Evolutionary conservation across 2,797 vertebrate genomes (phyloP).

Genomic region (Rachycentron canadum): DNA sequence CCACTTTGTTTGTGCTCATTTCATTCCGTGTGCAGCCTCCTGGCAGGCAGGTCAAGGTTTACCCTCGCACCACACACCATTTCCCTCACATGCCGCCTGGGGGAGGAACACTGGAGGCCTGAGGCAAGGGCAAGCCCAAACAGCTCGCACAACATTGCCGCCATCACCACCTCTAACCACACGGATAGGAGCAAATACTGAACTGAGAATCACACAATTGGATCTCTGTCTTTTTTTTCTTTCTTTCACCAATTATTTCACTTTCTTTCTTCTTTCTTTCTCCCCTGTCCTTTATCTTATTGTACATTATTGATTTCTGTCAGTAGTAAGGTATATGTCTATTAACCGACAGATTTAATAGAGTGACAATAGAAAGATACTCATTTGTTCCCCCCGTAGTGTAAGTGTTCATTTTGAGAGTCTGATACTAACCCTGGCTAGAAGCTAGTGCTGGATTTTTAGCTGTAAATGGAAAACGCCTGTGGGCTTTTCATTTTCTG

Average conservation of each 20-base stretch:
- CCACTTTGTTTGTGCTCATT: slow-evolving; percentile 84
- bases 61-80: slow-evolving; percentile 95
- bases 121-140: slow-evolving; percentile 94
- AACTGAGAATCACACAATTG: slow-evolving; percentile 57
- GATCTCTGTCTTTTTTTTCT: slow-evolving; percentile 47
- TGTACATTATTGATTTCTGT: slow-evolving; percentile 82
- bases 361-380: slow-evolving; percentile 83
- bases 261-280: slow-evolving; percentile 31
- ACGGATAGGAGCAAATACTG: slow-evolving; percentile 65
- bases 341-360: slow-evolving; percentile 84
- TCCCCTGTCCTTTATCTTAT: slow-evolving; percentile 60
- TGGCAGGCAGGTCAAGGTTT: slow-evolving; percentile 97
- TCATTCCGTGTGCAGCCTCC: slow-evolving; percentile 86
- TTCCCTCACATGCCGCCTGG: slow-evolving; percentile 88
- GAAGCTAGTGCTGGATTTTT: slow-evolving; percentile 98
- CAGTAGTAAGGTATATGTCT: slow-evolving; percentile 81
- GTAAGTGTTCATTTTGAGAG: slow-evolving; percentile 99
- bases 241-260: slow-evolving; percentile 46
- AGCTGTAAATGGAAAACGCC: slow-evolving; percentile 99
- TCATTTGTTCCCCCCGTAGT: slow-evolving; percentile 83
- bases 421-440: slow-evolving; percentile 99
- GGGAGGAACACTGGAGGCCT: slow-evolving; percentile 93
- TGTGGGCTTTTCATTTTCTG: slow-evolving; percentile 99
- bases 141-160: slow-evolving; percentile 80
- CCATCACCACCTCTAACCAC: slow-evolving; percentile 75